Evolutionary conservation across 2,113 vertebrate genomes (phyloP), one percentile per base, ranked within the genome.

Genomic region (Octodon degus): DNA sequence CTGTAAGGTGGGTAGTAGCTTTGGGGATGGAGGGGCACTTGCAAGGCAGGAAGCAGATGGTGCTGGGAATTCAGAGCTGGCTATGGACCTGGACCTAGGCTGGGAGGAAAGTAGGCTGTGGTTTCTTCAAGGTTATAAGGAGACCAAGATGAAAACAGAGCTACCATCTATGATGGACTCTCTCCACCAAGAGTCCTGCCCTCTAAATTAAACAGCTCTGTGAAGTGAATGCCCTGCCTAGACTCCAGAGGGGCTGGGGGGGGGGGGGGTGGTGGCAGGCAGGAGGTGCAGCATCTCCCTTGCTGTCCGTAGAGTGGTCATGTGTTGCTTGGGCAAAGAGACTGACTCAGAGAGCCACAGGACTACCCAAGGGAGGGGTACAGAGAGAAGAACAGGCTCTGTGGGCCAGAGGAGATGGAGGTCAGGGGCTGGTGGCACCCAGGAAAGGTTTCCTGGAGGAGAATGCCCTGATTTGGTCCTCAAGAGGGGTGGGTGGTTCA

Each of bases 161-260:
- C 67, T 91, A 34, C 0, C 0, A 1, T 67, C 55, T 84, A 30
- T 16, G 4, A 2, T 22, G n/a, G 43, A 11, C 34, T 84, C 8
- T 4, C 65, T 17, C 37, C 34, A 12, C 9, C 12, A 3, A 70
- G 76, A 88, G 67, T 43, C 16, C 47, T 68, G n/a, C 32, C 24
- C n/a, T 77, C 37, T 14, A 50, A 50, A 12, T 88, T 7, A 68
- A 90, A 89, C 3, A 25, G 60, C 55, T 58, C 68, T 47, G 3
- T 43, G 84, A 77, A 90, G 14, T 43, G 60, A 89, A 20, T 67
- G 11, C 74, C 82, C 30, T 62, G 37, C 25, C 62, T 70, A 81
- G 58, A 63, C 89, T 82, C 60, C 80, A 84, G 86, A 95, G 65
- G 88, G 24, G 25, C 50, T 68, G 62, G 62, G 86, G 55, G 47